A percentile compares a stretch with the other conserved stretches of the same genome.
Evolutionary conservation across 2,113 vertebrate genomes (phyloP).

Genomic region (Raja brachyura): DNA sequence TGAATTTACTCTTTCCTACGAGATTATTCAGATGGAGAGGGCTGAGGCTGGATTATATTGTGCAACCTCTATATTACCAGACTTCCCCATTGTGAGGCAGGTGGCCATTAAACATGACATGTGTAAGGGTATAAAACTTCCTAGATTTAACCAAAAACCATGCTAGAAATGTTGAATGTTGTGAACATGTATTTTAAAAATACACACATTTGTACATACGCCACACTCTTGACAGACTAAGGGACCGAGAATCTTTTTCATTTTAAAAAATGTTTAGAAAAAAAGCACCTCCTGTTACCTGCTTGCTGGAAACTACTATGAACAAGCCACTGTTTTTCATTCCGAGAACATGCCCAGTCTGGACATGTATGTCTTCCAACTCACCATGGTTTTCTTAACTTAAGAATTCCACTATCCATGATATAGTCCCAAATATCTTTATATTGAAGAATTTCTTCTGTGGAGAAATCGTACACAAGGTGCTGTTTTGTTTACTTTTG

Average conservation of each 20-base stretch:
- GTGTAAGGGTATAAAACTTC: neutral
- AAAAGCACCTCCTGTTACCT: neutral
- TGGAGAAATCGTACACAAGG: neutral
- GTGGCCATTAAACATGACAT: neutral
- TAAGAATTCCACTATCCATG: neutral
- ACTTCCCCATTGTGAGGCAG: neutral
- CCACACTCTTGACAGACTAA: neutral
- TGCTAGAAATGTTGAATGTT: neutral
- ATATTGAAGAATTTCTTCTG: slow-evolving; percentile 22
- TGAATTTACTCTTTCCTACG: neutral
- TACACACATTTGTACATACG: neutral
- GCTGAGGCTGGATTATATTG: neutral
- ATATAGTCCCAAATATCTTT: neutral
- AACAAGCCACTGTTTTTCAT: neutral
- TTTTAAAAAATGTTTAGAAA: neutral
- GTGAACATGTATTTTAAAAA: slow-evolving; percentile 20
- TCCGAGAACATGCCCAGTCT: neutral
- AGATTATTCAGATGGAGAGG: neutral
- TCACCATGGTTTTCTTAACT: neutral
- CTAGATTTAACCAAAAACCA: neutral
- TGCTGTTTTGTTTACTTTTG: slow-evolving; percentile 18
- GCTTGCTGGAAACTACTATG: neutral
- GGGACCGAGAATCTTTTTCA: neutral
- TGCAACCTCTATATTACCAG: neutral
- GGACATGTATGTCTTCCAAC: slow-evolving; percentile 9